Evolutionary conservation across 2,888 invertebrate species (phyloP), one percentile per base, ranked within the genome.

Genomic region (Ptychoptera contaminata): DNA sequence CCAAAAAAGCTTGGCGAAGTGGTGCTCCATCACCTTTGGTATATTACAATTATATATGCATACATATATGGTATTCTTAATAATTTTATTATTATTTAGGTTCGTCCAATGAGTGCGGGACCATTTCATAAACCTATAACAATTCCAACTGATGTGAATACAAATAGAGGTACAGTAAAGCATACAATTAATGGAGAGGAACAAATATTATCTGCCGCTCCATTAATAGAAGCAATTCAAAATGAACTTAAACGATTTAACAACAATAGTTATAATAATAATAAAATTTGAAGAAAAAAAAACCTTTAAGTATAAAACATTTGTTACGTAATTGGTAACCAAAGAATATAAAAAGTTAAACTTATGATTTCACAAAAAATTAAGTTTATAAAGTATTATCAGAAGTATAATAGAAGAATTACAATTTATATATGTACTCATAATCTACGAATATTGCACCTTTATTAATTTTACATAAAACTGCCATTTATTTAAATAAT

Each of bases 221-320:
- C 87, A 0, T 70, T 88, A 23, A 87, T 90, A 54, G 77, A 81
- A 38, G 85, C 87, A 50, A 88, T 90, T 57, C 86, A 84, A 62
- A 77, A 75, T 48, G 88, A 90, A 47, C 47, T 66, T 44, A 59
- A 59, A 53, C 62, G 58, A 52, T 65, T 63, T 47, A 63, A n/a
- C n/a, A n/a, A n/a, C n/a, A n/a, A n/a, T n/a, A n/a, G n/a, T n/a
- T n/a, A n/a, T n/a, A n/a, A 62, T 47, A 53, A 34, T 31, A 35
- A 40, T 30, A 46, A 45, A 11, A 31, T 16, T 32, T 43, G 10
- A 42, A 15, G 10, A 30, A n/a, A n/a, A n/a, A n/a, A n/a, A n/a
- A n/a, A n/a, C n/a, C n/a, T n/a, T n/a, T n/a, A n/a, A n/a, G n/a
- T n/a, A n/a, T n/a, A n/a, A n/a, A n/a, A n/a, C n/a, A n/a, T n/a